A percentile compares a stretch with the other conserved stretches of the same genome.
These are phyloP conservation scores for Apis dorsata DNA, from an alignment of 1,140 invertebrate genomes.

Conservation along the genomic window DNA sequence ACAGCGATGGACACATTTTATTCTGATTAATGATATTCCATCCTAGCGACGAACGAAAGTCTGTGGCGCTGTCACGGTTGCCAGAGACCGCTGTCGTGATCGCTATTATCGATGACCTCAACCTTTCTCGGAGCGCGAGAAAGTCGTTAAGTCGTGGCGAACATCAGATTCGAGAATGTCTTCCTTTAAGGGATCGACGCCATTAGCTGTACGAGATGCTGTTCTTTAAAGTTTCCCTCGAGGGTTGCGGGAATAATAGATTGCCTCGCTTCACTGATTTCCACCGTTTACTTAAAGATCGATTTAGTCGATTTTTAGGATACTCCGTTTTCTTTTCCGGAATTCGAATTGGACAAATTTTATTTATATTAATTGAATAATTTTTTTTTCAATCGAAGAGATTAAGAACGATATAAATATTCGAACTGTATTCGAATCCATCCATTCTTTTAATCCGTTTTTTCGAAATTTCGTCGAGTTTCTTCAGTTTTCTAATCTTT, in stretches of 20 bases:
- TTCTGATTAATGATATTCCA: constrained; percentile 43
- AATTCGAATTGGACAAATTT: not conserved
- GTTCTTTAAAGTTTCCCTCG: constrained; percentile 41
- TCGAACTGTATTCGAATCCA: not conserved
- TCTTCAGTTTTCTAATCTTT: not conserved
- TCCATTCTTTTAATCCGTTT: too few relatives aligned
- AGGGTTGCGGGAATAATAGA: constrained; percentile 39
- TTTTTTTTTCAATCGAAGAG: not conserved
- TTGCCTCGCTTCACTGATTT: constrained; percentile 30
- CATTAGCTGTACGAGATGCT: constrained; percentile 38
- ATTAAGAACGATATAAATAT: not conserved
- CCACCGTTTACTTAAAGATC: constrained; percentile 31
- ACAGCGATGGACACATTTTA: not conserved
- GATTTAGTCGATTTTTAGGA: constrained; percentile 18
- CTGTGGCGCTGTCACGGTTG: not conserved
- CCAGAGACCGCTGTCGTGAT: not conserved
- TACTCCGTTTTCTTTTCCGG: not conserved
- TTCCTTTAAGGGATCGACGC: constrained; percentile 43
- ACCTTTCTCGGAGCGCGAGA: constrained; percentile 19
- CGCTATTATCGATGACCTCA: constrained; percentile 34
- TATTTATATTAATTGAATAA: not conserved
- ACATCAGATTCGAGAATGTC: constrained; percentile 27
- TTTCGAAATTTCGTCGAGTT: not conserved
- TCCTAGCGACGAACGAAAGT: not conserved
- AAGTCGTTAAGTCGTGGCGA: constrained; percentile 38